Evolutionary conservation across 1,140 invertebrate genomes (phyloP).

Genomic region (Delia radicum): DNA sequence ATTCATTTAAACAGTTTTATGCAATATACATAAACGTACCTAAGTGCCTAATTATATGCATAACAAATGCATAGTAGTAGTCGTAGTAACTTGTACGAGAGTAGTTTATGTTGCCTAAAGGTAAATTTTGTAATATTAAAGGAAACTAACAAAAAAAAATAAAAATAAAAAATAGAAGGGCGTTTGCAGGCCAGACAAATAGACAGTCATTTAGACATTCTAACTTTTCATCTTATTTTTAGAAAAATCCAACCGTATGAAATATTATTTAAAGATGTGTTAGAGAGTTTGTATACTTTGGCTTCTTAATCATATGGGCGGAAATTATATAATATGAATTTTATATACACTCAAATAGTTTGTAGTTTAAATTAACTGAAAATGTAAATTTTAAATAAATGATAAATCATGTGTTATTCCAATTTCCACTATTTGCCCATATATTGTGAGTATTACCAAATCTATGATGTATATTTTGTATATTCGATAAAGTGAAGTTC

Average conservation of each 20-base stretch:
- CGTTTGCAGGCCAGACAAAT: background rate
- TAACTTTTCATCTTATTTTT: slow-evolving; percentile 7
- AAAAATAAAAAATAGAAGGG: background rate
- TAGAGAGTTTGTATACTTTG: background rate
- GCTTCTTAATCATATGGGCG: background rate
- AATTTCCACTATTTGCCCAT: no score
- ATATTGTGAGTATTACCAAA: no score
- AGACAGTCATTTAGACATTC: slow-evolving; percentile 17
- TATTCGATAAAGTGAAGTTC: no score
- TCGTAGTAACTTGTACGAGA: no score
- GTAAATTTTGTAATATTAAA: background rate
- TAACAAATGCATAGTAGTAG: background rate
- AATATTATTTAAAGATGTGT: background rate
- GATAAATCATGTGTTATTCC: no score
- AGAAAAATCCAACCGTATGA: background rate
- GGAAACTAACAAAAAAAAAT: background rate
- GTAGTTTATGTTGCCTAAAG: background rate
- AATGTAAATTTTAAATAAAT: no score
- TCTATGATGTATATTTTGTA: no score
- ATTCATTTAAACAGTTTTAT: background rate
- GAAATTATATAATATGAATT: background rate
- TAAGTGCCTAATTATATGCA: background rate
- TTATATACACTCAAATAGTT: no score
- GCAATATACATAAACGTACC: background rate
- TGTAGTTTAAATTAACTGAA: no score